Evolutionary conservation across 2,888 invertebrate species (phyloP), one percentile per base, ranked within the genome.

Genomic region (Lasius platythorax): DNA sequence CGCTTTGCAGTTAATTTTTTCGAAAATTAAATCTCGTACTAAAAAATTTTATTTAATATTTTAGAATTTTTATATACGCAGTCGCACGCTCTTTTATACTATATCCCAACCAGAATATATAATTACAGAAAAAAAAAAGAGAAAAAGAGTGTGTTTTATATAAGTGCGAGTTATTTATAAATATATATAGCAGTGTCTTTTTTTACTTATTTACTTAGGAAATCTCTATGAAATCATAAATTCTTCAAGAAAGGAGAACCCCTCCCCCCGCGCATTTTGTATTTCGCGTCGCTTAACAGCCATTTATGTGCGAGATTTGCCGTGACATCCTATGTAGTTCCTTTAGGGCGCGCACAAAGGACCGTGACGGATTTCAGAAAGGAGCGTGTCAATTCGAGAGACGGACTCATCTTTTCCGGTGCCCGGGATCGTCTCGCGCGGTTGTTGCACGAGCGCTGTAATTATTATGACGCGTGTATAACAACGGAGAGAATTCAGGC

Each of bases 331-430:
- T 2, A 9, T 73, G 30, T 18, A 61, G 61, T 74, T 81, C 46
- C 58, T n/a, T 73, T 6, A 46, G 72, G 37, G 12, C 79, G 58
- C 73, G 46, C 58, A 81, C 74, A 81, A 81, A 81, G 79, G 33
- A 61, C 61, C 74, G 79, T 74, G 75, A 81, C 79, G 61, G 37
- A 81, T 73, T 33, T 23, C n/a, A 61, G 73, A 81, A n/a, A 73
- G 79, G 61, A 79, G 79, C 79, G 79, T 79, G 73, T 79, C 79
- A 79, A 61, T 79, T 73, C 46, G 79, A 73, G 73, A 73, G 58
- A 79, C 50, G 53, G 37, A 53, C 78, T 50, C 74, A 64, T 76
- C 82, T 43, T 82, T 82, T 82, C 64, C 82, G 53, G n/a, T 63
- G 64, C 64, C 1, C 53, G 40, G 23, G 30, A 56, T 50, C 78